Evolutionary conservation across 2,797 vertebrate genomes (phyloP).

Genomic region (Scolopax rusticola): DNA sequence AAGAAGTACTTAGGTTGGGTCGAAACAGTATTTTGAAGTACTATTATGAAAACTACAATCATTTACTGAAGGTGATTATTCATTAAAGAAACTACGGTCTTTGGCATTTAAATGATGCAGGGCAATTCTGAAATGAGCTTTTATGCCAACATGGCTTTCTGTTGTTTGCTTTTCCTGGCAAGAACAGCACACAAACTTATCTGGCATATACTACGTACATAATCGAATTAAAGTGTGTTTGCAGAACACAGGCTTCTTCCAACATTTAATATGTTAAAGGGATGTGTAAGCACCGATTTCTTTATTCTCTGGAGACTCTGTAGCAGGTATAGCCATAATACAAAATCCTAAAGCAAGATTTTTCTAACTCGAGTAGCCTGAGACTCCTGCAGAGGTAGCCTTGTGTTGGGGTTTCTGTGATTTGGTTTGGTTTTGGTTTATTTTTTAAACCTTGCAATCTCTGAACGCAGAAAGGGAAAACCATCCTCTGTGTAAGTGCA

Average conservation of each 20-base stretch:
- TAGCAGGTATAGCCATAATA: rapidly evolving
- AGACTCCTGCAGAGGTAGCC: neutral
- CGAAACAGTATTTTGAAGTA: neutral
- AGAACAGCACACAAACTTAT: neutral
- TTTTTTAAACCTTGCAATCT: neutral
- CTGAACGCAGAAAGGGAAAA: neutral
- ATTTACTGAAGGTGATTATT: neutral
- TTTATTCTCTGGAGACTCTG: neutral
- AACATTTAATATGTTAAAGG: neutral
- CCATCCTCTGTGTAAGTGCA: neutral
- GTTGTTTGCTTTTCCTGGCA: neutral
- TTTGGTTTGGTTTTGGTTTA: neutral
- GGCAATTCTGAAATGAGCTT: neutral
- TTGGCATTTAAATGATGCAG: neutral
- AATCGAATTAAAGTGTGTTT: neutral
- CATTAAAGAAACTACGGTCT: neutral
- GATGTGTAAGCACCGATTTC: neutral
- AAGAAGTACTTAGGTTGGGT: neutral
- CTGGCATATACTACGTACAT: neutral
- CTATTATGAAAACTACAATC: neutral
- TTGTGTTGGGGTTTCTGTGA: neutral
- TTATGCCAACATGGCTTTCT: neutral
- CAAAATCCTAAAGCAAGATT: neutral
- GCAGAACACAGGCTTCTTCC: neutral
- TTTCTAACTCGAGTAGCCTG: neutral